These are phyloP conservation scores for Zaprionus kolodkinae DNA, from an alignment of 1,140 invertebrate species.

Conservation along the genomic window DNA sequence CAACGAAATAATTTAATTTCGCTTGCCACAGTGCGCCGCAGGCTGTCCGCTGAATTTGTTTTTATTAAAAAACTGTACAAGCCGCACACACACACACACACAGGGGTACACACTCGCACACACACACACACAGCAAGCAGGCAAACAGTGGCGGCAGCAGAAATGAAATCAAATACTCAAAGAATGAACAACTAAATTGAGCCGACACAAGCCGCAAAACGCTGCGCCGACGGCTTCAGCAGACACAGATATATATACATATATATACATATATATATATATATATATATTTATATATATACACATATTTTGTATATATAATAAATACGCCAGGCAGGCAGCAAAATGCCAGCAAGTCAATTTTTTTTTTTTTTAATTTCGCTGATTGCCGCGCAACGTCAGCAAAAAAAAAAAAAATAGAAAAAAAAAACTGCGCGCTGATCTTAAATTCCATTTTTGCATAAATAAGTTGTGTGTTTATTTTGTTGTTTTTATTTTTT, in stretches of 20 bases:
- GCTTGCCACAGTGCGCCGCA: slow-evolving; percentile 77
- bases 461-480: slow-evolving; percentile 6
- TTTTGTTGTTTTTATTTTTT: neutral
- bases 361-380: slow-evolving; percentile 24
- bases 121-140: slow-evolving; percentile 1
- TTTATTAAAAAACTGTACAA: slow-evolving; percentile 78
- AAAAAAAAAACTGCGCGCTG: neutral
- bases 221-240: slow-evolving; percentile 30
- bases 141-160: slow-evolving; percentile 31
- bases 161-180: slow-evolving; percentile 81
- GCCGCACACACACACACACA: slow-evolving; percentile 38
- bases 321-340: slow-evolving; percentile 4
- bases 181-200: slow-evolving; percentile 68
- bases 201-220: slow-evolving; percentile 24
- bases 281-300: slow-evolving; percentile 8
- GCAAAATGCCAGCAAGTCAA: slow-evolving; percentile 38
- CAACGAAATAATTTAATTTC: slow-evolving; percentile 78
- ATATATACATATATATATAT: neutral
- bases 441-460: slow-evolving; percentile 4
- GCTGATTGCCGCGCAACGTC: neutral
- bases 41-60: slow-evolving; percentile 76
- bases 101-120: neutral
- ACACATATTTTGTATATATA: slow-evolving; percentile 10
- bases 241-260: neutral
- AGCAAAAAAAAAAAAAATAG: neutral